phyloP scores from a whole-genome alignment of 2,113 vertebrate species.

The Pithys albifrons region DNA sequence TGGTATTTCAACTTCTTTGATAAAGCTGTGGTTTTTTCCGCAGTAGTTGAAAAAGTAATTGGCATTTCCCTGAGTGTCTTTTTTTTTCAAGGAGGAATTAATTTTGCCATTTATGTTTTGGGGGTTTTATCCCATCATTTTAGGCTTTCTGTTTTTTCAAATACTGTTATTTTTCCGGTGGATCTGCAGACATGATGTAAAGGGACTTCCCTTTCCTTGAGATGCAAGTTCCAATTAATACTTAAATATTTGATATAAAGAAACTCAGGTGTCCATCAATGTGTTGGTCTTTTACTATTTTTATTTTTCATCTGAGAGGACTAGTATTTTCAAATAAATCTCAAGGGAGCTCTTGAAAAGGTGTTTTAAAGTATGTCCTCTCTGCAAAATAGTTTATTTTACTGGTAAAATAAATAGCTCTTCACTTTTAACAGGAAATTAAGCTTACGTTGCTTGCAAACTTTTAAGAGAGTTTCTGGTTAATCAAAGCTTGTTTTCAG shows the following conservation, averaged over 20 bases:
- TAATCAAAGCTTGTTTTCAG: background rate
- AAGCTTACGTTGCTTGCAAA: background rate
- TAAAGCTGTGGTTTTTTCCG: background rate
- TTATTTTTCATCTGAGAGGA: background rate
- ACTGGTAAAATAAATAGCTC: background rate
- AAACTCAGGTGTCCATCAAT: background rate
- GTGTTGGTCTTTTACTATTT: background rate
- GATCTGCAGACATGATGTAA: background rate
- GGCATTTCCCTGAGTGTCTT: background rate
- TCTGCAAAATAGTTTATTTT: background rate
- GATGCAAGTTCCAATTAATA: background rate
- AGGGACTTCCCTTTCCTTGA: background rate
- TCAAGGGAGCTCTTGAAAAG: background rate
- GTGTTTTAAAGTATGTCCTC: background rate
- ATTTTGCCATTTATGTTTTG: background rate
- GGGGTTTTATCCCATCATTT: background rate
- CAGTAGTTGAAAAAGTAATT: background rate
- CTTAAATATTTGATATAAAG: background rate
- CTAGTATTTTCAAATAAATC: background rate
- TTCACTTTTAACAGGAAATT: background rate
- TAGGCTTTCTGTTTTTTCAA: background rate
- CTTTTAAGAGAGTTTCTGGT: background rate
- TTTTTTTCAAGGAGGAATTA: background rate
- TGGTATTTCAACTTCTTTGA: background rate
- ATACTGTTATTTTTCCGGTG: background rate